Evolutionary conservation across 2,113 vertebrate species (phyloP).

Genomic region (Tachycineta bicolor): DNA sequence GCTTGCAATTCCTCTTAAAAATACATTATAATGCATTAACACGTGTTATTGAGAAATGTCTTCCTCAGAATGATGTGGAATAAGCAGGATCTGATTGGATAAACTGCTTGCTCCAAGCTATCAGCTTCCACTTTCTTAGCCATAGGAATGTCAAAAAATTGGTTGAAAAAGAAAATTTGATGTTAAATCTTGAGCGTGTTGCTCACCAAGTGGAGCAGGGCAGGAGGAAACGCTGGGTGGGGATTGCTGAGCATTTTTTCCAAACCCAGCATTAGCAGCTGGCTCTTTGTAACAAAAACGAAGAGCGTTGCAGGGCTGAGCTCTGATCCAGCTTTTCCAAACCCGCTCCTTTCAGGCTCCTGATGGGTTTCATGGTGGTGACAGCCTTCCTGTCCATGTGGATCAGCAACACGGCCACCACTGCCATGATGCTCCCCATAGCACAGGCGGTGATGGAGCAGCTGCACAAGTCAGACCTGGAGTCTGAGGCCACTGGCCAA

Average conservation of each 20-base stretch:
- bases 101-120: neutral
- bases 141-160: neutral
- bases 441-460: slow-evolving; percentile 85
- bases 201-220: neutral
- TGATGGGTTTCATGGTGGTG: slow-evolving; percentile 92
- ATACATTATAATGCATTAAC: neutral
- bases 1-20: neutral
- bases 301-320: neutral
- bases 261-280: neutral
- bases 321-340: neutral
- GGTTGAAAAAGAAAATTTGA: neutral
- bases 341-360: slow-evolving; percentile 73
- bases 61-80: neutral
- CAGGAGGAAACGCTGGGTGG: neutral
- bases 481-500: rapidly evolving
- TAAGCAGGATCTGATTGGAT: neutral
- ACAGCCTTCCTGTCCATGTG: slow-evolving; percentile 96
- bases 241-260: neutral
- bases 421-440: slow-evolving; percentile 97
- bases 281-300: neutral
- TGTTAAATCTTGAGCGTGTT: neutral
- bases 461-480: slow-evolving; percentile 67
- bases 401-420: slow-evolving; percentile 95
- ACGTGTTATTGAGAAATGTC: neutral
- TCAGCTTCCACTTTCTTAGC: neutral